Base-by-base conservation (phyloP, 2,888 invertebrate species). In the Linnaemya tessellans region DNA sequence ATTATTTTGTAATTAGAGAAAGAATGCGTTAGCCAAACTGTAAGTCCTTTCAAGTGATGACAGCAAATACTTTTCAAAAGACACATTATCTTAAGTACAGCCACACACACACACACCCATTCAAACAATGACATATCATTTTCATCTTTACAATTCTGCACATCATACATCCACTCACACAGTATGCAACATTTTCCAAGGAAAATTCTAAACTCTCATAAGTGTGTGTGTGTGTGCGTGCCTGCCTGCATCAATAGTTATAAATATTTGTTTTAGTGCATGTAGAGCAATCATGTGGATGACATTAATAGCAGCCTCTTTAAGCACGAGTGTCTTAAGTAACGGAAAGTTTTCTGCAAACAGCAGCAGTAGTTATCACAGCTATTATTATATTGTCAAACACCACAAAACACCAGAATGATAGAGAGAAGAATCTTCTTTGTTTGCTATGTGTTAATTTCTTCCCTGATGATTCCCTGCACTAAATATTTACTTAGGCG, bases 361-460 rank as follows among this genome's bases (percentile, higher is more conserved):
- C 18, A 43, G 60, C n/a, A 56, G 56, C 18, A 43, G 46, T 30
- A 35, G 8, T 46, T 41, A 22, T n/a, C 38, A 10, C 30, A 43
- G 20, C 43, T 22, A 15, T 65, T 30, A 58, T 68, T 64, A 64
- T 51, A 38, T 51, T 68, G 38, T 51, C 51, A 51, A 51, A 30
- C 51, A 68, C 20, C 20, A 38, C 30, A 41, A 22, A 30, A 9
- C 25, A 51, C 10, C 13, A 30, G 60, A 3, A 30, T 35, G 46
- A 35, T 60, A 22, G 13, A 71, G 25, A 15, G 9, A 60, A 15
- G 9, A 60, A 60, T 60, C 0, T 73, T 35, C 13, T 35, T 73
- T 46, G 46, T 73, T 60, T 73, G 46, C 35, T 22, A 11, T 38
- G 41, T 70, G 22, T 56, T 54, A 74, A 64, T 74, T 51, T 20